Evolutionary conservation across 2,797 vertebrate species (phyloP), one percentile per base, ranked within the genome.

Genomic region (Tapirus indicus): DNA sequence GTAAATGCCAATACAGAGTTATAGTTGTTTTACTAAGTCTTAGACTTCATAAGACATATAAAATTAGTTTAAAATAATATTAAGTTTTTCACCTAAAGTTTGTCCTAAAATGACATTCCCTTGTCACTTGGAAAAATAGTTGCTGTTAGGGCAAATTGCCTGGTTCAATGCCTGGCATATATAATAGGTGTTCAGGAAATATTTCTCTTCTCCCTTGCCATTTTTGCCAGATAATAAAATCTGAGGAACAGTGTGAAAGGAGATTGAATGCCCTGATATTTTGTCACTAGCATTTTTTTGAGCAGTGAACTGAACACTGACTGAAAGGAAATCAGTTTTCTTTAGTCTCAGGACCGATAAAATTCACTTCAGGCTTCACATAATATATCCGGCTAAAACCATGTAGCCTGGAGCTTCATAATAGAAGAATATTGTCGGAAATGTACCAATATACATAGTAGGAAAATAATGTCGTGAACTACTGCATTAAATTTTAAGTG

Each of bases 171-270:
- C 41, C 60, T 86, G n/a, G 32, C 66, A n/a, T 88, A 35, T 94
- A 54, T 66, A 95, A 56, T 35, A 75, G 14, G 4, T 94, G 29
- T 71, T 80, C n/a, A 96, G 89, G 41, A 95, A 93, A 12, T 71
- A 62, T 14, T 89, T 84, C 38, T 83, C 49, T 60, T 82, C 11
- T 92, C 56, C 25, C 29, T 74, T 95, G 5, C 16, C 80, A 11
- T 75, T 95, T 94, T 93, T 95, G 41, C 74, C 44, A 89, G n/a
- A 44, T 91, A 88, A 74, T 92, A 77, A 79, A 95, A 77, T 91
- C 44, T 74, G n/a, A 60, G 92, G 47, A 93, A 71, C 44, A 80
- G 2, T 96, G n/a, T 38, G 44, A 83, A 91, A 92, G 14, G 47
- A 88, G 38, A 77, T 83, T 35, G 47, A 96, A 27, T 94, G 60